Conservation (phyloP, 2,888 invertebrate genomes). For the Aleiodes testaceus region DNA sequence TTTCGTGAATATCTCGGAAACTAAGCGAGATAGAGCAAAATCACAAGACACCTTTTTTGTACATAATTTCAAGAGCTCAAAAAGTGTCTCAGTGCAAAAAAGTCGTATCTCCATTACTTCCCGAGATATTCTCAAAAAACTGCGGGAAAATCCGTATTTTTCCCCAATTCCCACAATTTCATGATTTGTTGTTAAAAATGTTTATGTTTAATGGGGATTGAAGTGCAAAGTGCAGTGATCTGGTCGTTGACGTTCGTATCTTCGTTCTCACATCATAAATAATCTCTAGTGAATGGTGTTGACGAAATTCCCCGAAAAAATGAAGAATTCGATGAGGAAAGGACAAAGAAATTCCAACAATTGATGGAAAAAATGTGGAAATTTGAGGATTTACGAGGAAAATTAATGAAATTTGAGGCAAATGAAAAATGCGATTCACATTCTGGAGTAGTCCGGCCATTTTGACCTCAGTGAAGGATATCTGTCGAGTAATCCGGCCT, state of each 20-base stretch:
- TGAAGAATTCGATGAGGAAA: no score
- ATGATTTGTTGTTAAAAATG: no score
- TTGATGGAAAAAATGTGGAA: no score
- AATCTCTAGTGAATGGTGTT: background rate
- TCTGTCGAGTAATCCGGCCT: constrained; percentile 54
- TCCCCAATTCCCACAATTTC: no score
- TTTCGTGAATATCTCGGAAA: background rate
- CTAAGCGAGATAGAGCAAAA: background rate
- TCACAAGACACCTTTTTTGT: no score
- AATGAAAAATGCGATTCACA: constrained; percentile 13
- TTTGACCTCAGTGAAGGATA: constrained; percentile 71
- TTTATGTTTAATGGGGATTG: background rate
- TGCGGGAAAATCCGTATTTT: no score
- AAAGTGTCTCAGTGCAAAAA: no score
- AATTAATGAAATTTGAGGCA: background rate
- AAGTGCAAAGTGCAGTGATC: constrained; percentile 66
- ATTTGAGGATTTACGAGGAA: background rate
- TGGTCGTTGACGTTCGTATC: constrained; percentile 51
- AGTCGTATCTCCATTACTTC: no score
- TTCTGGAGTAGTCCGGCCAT: constrained; percentile 60
- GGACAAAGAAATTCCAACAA: no score
- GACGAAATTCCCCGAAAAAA: no score
- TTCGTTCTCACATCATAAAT: background rate
- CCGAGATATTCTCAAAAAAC: no score
- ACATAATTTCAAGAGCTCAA: no score